A percentile compares a stretch with the other conserved stretches of the same genome.
These are phyloP conservation scores for Macrophya annulata DNA, from an alignment of 2,888 invertebrate species.

Conservation along the genomic window DNA sequence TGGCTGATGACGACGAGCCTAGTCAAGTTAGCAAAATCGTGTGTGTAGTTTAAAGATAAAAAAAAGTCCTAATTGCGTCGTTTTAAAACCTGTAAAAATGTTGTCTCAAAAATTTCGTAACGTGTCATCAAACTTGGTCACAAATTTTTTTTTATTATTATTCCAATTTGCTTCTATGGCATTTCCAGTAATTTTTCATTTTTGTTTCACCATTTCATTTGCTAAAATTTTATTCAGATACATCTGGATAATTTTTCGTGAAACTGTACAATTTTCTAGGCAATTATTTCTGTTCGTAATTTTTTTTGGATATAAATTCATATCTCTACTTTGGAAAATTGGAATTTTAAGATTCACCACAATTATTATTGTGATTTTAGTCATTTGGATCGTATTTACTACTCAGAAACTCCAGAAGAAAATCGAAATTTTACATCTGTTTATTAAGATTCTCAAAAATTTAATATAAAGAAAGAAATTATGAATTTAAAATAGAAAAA, in stretches of 20 bases:
- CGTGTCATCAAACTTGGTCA: not conserved
- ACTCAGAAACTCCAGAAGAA: conserved; percentile 32
- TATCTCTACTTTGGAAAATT: not conserved
- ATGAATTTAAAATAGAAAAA: too few species aligned
- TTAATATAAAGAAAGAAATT: not conserved
- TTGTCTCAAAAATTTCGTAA: not conserved
- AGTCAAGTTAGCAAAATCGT: not conserved
- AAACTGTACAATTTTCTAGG: not conserved
- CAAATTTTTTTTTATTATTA: not conserved
- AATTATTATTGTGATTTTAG: conserved; percentile 34
- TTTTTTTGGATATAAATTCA: not conserved
- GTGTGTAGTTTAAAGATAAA: not conserved
- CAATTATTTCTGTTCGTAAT: not conserved
- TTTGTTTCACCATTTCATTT: conserved; percentile 34
- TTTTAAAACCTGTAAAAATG: not conserved
- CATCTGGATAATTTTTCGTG: not conserved
- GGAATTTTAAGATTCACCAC: conserved; percentile 51
- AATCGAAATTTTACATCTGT: not conserved
- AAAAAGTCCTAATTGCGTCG: not conserved
- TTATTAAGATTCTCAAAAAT: not conserved
- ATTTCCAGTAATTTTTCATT: not conserved
- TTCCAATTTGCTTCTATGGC: not conserved
- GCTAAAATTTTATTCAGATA: conserved; percentile 9
- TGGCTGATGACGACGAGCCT: not conserved
- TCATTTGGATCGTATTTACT: conserved; percentile 51